phyloP scores from a whole-genome alignment of 2,797 vertebrate genomes.

The Novumbra hubbsi region DNA sequence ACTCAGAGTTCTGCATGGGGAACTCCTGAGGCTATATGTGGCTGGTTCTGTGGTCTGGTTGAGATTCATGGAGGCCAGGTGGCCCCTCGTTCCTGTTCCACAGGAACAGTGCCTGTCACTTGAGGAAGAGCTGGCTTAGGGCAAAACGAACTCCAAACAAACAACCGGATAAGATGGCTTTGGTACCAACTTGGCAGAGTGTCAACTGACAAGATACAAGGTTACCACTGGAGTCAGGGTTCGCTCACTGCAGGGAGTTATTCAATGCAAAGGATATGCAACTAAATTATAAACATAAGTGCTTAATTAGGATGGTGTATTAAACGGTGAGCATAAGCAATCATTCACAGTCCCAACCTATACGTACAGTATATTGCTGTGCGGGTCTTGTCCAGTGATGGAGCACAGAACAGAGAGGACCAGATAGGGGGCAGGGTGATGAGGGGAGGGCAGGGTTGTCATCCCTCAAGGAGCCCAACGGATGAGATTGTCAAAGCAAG shows the following conservation, averaged over 20 bases:
- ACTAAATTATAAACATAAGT: no score
- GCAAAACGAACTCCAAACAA: no score
- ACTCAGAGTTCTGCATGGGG: conserved; percentile 23
- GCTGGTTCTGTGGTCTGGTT: conserved; percentile 21
- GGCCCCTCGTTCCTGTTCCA: not conserved
- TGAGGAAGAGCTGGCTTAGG: no score
- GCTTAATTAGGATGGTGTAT: no score
- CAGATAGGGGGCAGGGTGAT: conserved; percentile 23
- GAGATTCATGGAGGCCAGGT: conserved; percentile 14
- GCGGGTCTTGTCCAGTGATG: conserved; percentile 13
- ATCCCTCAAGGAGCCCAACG: conserved; percentile 30
- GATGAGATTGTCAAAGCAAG: not conserved
- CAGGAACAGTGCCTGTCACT: no score
- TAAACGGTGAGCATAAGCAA: not conserved
- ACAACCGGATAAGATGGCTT: no score
- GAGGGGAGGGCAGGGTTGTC: not conserved
- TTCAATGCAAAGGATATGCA: no score
- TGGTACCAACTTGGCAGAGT: no score
- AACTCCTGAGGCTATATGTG: conserved; percentile 42
- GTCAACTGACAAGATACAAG: no score
- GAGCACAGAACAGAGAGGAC: conserved; percentile 18
- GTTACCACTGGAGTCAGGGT: no score
- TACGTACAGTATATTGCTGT: not conserved
- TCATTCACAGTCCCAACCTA: conserved; percentile 3
- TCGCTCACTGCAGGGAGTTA: no score